phyloP scores from a whole-genome alignment of 2,888 invertebrate species.

The Eupeodes latifasciatus region DNA sequence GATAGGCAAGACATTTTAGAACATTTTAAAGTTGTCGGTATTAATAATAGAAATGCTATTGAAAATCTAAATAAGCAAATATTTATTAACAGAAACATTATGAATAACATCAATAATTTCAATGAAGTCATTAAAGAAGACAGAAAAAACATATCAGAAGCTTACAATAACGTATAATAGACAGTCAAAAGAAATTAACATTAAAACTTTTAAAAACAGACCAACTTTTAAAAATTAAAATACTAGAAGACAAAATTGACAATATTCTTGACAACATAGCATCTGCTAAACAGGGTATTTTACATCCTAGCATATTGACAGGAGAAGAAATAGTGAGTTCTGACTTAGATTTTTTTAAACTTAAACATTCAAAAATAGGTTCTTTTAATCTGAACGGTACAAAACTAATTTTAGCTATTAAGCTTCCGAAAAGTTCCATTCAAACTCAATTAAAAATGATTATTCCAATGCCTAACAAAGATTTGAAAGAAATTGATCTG shows the following conservation, averaged over 20 bases:
- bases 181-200: slow-evolving; percentile 12
- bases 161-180: slow-evolving; percentile 7
- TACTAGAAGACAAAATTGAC: slow-evolving; percentile 23
- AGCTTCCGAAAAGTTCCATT: slow-evolving; percentile 20
- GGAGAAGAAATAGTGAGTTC: slow-evolving; percentile 15
- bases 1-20: slow-evolving; percentile 8
- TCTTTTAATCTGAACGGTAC: no score
- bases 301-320: slow-evolving; percentile 29
- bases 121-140: slow-evolving; percentile 28
- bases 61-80: slow-evolving; percentile 28
- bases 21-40: slow-evolving; percentile 4
- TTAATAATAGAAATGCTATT: slow-evolving; percentile 14
- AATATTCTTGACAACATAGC: slow-evolving; percentile 38
- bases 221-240: background rate
- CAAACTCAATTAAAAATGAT: slow-evolving; percentile 33
- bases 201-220: slow-evolving; percentile 23
- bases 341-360: slow-evolving; percentile 29
- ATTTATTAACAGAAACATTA: slow-evolving; percentile 16
- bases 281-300: slow-evolving; percentile 25
- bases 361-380: slow-evolving; percentile 25
- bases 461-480: slow-evolving; percentile 23
- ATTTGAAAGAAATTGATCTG: slow-evolving; percentile 24
- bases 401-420: slow-evolving; percentile 23
- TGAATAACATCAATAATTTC: slow-evolving; percentile 25
- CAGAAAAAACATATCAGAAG: slow-evolving; percentile 30